Evolutionary conservation across 92 coral and sea anemone genomes (phyloP).

Genomic region (Parazoanthus swiftii): DNA sequence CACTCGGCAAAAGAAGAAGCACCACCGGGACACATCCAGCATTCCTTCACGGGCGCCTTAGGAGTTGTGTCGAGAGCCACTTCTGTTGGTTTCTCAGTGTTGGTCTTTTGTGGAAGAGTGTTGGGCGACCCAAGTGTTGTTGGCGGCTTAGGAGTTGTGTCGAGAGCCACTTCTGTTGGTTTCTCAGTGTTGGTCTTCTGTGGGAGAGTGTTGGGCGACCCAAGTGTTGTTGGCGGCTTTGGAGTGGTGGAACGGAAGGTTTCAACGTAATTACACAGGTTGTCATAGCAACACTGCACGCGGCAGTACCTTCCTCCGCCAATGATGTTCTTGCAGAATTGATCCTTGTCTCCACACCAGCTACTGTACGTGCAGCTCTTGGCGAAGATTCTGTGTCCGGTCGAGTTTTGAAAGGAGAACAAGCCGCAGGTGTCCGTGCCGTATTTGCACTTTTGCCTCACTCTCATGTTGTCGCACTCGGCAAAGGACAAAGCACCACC

Average conservation of each 20-base stretch:
- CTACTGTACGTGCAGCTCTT: slow-evolving; percentile 28
- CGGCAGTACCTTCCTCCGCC: slow-evolving; percentile 30
- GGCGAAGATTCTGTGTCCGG: slow-evolving; percentile 18
- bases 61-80: neutral
- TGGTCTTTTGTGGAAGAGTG: too few species aligned
- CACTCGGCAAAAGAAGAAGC: too few species aligned
- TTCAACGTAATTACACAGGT: slow-evolving; percentile 2
- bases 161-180: neutral
- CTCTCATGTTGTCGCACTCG: slow-evolving; percentile 11
- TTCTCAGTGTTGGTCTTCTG: too few species aligned
- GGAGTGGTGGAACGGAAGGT: slow-evolving; percentile 9
- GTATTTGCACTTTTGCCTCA: neutral
- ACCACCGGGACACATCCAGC: too few species aligned
- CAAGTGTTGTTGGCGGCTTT: neutral
- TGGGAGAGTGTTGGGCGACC: too few species aligned
- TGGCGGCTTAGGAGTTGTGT: neutral
- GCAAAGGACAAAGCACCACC: slow-evolving; percentile 25
- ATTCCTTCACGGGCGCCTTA: neutral
- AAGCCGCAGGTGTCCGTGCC: slow-evolving; percentile 24
- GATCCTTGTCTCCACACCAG: slow-evolving; percentile 3
- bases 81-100: neutral
- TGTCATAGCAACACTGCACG: slow-evolving; percentile 16
- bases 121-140: neutral
- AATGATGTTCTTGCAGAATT: slow-evolving; percentile 13
- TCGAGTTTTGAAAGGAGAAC: slow-evolving; percentile 24